Percentiles rank a stretch among this genome's conserved stretches.
Conservation (phyloP, 2,888 invertebrate species). For the Laspeyria flexula region DNA sequence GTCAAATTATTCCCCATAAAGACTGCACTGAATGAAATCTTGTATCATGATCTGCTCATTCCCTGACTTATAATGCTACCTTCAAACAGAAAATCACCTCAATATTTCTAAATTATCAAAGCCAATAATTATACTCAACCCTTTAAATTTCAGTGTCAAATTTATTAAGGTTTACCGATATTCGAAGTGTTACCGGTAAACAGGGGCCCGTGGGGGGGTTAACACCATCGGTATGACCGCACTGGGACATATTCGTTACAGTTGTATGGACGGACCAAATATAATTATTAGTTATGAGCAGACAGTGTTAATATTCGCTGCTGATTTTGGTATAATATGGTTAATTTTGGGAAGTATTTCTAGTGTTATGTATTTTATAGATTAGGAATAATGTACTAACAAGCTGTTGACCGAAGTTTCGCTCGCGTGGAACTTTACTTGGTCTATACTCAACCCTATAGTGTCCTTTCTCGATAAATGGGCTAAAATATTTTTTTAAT, state of each 20-base stretch:
- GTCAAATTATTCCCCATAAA: no score
- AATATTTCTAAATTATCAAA: constrained; percentile 41
- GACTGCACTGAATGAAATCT: no score
- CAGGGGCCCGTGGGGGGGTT: constrained; percentile 17
- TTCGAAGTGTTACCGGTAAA: constrained; percentile 38
- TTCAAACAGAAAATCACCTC: constrained; percentile 16
- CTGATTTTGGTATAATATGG: constrained; percentile 21
- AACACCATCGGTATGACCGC: constrained; percentile 44
- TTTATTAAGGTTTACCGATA: constrained; percentile 47
- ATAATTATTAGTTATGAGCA: constrained; percentile 45
- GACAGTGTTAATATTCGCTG: constrained; percentile 33
- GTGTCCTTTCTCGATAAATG: no score
- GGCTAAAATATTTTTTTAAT: no score
- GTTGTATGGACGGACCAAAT: constrained; percentile 44
- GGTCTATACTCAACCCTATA: no score
- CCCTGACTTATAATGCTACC: no score
- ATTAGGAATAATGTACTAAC: no score
- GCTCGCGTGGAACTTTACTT: no score
- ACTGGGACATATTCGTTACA: constrained; percentile 46
- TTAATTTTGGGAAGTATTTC: background rate
- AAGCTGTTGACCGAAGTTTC: no score
- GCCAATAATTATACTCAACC: constrained; percentile 35
- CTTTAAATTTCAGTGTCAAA: constrained; percentile 41
- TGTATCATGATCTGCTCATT: no score
- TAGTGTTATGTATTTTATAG: no score